Conservation (phyloP, 37 sponge, comb jelly and placozoan species). For the Halisarca cf. caerulea region DNA sequence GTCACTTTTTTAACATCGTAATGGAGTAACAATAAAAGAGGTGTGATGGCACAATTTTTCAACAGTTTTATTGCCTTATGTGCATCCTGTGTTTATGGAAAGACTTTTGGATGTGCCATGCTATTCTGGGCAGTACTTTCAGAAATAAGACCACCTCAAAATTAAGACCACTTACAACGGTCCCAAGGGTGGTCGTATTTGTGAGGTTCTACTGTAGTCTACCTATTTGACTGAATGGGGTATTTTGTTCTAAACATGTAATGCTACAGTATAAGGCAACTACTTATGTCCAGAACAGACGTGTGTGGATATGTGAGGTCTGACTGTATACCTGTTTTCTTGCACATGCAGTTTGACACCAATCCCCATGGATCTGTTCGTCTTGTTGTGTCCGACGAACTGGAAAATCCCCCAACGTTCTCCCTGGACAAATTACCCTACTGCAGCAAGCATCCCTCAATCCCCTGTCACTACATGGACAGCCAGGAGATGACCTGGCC, state of each 20-base stretch:
- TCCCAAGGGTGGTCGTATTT: too few species aligned
- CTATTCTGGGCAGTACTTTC: too few species aligned
- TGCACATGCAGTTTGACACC: conserved; percentile 67
- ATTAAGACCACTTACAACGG: too few species aligned
- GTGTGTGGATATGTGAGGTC: too few species aligned
- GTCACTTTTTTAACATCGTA: too few species aligned
- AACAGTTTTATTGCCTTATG: too few species aligned
- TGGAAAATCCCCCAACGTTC: conserved; percentile 30
- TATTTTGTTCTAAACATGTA: too few species aligned
- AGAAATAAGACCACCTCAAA: too few species aligned
- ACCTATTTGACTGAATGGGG: too few species aligned
- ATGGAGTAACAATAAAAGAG: too few species aligned
- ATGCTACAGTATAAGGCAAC: not conserved
- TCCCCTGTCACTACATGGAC: conserved; percentile 62
- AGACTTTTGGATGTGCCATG: not conserved
- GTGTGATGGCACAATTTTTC: not conserved
- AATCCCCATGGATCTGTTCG: conserved; percentile 75
- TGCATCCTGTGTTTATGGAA: not conserved
- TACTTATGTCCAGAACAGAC: too few species aligned
- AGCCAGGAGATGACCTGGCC: conserved; percentile 87
- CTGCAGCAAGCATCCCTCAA: conserved; percentile 37
- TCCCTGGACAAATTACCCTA: conserved; percentile 28
- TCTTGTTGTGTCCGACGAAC: conserved; percentile 57
- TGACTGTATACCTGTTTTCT: not conserved
- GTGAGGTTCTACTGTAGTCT: too few species aligned